A percentile compares a stretch with the other conserved stretches of the same genome.
These are phyloP conservation scores for Mythimna vitellina DNA, from an alignment of 2,888 invertebrate species.

Conservation along the genomic window DNA sequence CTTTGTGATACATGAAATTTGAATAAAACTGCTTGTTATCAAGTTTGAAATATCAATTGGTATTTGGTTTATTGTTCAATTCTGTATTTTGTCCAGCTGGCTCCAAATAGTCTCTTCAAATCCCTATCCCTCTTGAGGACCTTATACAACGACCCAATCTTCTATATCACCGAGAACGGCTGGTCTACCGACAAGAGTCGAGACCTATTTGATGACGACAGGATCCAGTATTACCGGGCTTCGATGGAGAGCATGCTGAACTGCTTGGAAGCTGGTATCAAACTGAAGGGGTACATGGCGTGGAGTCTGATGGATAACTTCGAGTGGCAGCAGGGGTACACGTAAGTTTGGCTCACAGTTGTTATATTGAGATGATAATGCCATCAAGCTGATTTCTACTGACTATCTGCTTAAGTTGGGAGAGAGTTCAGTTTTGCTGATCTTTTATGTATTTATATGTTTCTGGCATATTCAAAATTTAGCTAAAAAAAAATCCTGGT, in stretches of 20 bases:
- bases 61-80: not conserved
- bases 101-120: conserved; percentile 90
- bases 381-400: too few relatives aligned
- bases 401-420: too few relatives aligned
- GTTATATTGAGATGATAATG: too few relatives aligned
- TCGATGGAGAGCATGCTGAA: conserved; percentile 82
- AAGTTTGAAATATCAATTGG: not conserved
- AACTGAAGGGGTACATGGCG: conserved; percentile 89
- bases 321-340: conserved; percentile 91
- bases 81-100: conserved; percentile 74
- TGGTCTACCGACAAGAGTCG: conserved; percentile 78
- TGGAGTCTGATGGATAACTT: conserved; percentile 92
- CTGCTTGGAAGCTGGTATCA: conserved; percentile 82
- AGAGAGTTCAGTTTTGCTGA: too few relatives aligned
- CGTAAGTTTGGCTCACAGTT: conserved; percentile 75
- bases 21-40: not conserved
- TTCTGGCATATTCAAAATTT: too few relatives aligned
- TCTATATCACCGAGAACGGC: conserved; percentile 92
- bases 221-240: conserved; percentile 82
- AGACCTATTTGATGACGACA: conserved; percentile 80
- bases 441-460: too few relatives aligned
- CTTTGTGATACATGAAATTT: not conserved
- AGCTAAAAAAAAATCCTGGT: too few relatives aligned
- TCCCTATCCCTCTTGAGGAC: conserved; percentile 85
- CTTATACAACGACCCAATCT: conserved; percentile 86